Percentiles rank a stretch among this genome's conserved stretches.
Evolutionary conservation across 2,113 vertebrate genomes (phyloP).

Genomic region (Sebastes schlegelii): DNA sequence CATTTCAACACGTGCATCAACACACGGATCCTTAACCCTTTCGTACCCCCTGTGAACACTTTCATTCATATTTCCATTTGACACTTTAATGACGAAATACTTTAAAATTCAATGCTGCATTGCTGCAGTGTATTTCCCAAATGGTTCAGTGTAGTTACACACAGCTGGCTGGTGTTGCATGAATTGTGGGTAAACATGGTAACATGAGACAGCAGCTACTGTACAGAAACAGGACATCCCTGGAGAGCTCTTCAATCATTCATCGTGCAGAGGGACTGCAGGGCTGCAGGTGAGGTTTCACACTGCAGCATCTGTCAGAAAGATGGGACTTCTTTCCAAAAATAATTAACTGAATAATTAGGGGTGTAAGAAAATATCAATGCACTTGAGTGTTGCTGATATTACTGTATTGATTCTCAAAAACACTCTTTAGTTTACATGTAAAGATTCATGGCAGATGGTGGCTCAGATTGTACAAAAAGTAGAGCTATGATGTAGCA

Average conservation of each 20-base stretch:
- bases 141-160: not conserved
- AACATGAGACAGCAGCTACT: slow-evolving; percentile 51
- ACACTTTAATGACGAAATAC: not conserved
- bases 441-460: too few species aligned
- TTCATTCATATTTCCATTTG: not conserved
- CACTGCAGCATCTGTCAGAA: slow-evolving; percentile 13
- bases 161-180: slow-evolving; percentile 26
- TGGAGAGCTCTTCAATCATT: slow-evolving; percentile 67
- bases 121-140: slow-evolving; percentile 3
- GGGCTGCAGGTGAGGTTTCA: slow-evolving; percentile 43
- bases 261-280: slow-evolving; percentile 35
- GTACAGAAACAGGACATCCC: slow-evolving; percentile 16
- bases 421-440: too few species aligned
- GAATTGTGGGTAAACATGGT: slow-evolving; percentile 42
- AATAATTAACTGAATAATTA: not conserved
- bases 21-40: slow-evolving; percentile 13
- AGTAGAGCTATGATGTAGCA: not conserved
- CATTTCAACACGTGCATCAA: slow-evolving; percentile 9
- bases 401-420: too few species aligned
- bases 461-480: too few species aligned
- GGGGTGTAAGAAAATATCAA: too few species aligned
- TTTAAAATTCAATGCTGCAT: not conserved
- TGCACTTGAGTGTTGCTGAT: too few species aligned
- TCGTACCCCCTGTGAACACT: not conserved
- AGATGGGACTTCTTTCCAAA: not conserved